Evolutionary conservation across 1,140 invertebrate species (phyloP).

Genomic region (Thaumatotibia leucotreta): DNA sequence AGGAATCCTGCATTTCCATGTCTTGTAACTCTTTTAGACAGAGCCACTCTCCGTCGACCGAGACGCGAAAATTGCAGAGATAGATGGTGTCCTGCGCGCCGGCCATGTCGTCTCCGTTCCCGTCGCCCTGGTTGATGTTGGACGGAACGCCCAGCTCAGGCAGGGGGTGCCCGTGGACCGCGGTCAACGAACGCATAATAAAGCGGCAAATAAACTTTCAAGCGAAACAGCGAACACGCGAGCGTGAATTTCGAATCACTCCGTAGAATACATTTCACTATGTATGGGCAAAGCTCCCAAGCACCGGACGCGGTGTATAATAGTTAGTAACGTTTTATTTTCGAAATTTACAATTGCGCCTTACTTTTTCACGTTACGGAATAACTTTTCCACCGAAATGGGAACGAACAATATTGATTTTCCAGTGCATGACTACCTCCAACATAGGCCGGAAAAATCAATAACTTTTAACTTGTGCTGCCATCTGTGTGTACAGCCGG

Average conservation of each 20-base stretch:
- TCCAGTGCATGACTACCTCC: conserved; percentile 27
- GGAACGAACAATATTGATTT: conserved; percentile 62
- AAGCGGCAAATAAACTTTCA: conserved; percentile 67
- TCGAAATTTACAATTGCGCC: neutral
- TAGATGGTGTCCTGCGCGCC: conserved; percentile 97
- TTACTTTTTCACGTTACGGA: neutral
- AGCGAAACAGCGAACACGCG: conserved; percentile 54
- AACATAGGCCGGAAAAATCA: conserved; percentile 48
- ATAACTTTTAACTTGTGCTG: conserved; percentile 46
- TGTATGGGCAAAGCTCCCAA: conserved; percentile 29
- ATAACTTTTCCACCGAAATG: conserved; percentile 53
- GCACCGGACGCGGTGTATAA: conserved; percentile 1
- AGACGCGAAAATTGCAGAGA: conserved; percentile 97
- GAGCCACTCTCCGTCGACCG: conserved; percentile 98
- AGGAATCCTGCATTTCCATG: conserved; percentile 87
- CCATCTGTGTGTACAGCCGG: conserved; percentile 37
- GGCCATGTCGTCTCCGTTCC: conserved; percentile 80
- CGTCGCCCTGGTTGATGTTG: conserved; percentile 43
- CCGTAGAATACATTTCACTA: conserved; percentile 45
- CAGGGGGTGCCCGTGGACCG: conserved; percentile 61
- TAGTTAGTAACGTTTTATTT: neutral
- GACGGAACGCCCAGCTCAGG: conserved; percentile 58
- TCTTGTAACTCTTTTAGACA: conserved; percentile 95
- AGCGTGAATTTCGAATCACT: conserved; percentile 54
- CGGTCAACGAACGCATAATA: conserved; percentile 73